A percentile compares a stretch with the other conserved stretches of the same genome.
These are phyloP conservation scores for Tachina grossa DNA, from an alignment of 2,888 invertebrate species.

Conservation along the genomic window DNA sequence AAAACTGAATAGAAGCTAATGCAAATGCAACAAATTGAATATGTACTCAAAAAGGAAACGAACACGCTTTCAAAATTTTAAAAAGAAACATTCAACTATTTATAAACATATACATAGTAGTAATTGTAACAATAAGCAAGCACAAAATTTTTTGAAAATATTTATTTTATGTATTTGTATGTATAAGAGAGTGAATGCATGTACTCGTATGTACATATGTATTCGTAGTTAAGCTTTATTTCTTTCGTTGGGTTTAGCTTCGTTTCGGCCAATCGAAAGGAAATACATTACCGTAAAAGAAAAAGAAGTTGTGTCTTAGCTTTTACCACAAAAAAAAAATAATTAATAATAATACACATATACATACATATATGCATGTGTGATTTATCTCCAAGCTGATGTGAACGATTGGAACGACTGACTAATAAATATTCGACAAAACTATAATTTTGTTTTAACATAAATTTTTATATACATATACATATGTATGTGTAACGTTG, in stretches of 20 bases:
- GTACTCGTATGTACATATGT: neutral
- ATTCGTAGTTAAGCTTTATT: neutral
- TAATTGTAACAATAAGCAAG: slow-evolving; percentile 18
- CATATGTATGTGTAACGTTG: neutral
- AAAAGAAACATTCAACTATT: neutral
- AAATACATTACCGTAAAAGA: slow-evolving; percentile 62
- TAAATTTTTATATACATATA: slow-evolving; percentile 21
- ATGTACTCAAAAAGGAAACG: slow-evolving; percentile 3
- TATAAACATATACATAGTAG: neutral
- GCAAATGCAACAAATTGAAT: slow-evolving; percentile 28
- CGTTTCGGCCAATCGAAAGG: slow-evolving; percentile 36
- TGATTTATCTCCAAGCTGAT: slow-evolving; percentile 17
- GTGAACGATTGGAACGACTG: slow-evolving; percentile 46
- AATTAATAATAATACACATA: neutral
- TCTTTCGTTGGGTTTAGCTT: slow-evolving; percentile 10
- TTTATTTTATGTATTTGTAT: neutral
- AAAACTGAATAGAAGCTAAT: slow-evolving; percentile 13
- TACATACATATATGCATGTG: neutral
- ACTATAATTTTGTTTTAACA: slow-evolving; percentile 57
- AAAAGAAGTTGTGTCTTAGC: neutral
- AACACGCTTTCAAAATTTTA: slow-evolving; percentile 24
- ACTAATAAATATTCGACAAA: slow-evolving; percentile 45
- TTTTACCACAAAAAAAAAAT: slow-evolving; percentile 31
- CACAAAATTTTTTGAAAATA: neutral
- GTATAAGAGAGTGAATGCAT: neutral